Base-by-base conservation (phyloP, 2,797 vertebrate species). In the Oophaga sylvatica region DNA sequence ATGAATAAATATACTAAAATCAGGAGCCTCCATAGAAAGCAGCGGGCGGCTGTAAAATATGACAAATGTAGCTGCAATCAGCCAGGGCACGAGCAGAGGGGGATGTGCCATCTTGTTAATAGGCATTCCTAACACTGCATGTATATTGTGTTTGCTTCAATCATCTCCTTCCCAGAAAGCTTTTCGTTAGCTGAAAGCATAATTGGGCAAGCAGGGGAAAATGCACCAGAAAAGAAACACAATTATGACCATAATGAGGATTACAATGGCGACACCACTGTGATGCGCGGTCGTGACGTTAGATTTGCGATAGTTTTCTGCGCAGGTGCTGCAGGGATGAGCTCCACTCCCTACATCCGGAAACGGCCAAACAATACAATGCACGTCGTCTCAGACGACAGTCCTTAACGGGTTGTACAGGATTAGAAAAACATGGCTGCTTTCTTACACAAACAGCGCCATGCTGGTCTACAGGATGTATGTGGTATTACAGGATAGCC, bases 1-100 rank as follows among this genome's bases (percentile, higher is more conserved):
- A 86, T 86, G 80, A 89, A 89, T 82, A 89, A 82, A 86, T 80
- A 84, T 73, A 83, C 83, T 89, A 89, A 89, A 86, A 86, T 81
- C 78, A 81, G 80, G 63, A 82, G 83, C 60, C 79, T 85, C 62
- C 88, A 86, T 86, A 76, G 80, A 63, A 83, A 63, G 80, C 80
- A 19, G 59, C 35, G 16, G 29, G 83, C 71, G 65, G 79, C 80
- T 89, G 63, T 86, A 89, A 85, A 89, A 86, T 59, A 79, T 89
- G 88, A 86, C 84, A 89, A 86, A 89, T 89, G 84, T 17, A 86
- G 88, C 80, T 62, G 88, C 83, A 89, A 86, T 86, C 83, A 86
- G 80, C 71, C 20, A 53, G 73, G 63, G 79, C 67, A 20, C 41
- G 20, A 65, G n/a, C 11, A 53, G 80, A 31, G 80, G 63, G 71